A percentile compares a stretch with the other conserved stretches of the same genome.
Conservation (phyloP, 2,888 invertebrate species). For the Syrphus vitripennis region DNA sequence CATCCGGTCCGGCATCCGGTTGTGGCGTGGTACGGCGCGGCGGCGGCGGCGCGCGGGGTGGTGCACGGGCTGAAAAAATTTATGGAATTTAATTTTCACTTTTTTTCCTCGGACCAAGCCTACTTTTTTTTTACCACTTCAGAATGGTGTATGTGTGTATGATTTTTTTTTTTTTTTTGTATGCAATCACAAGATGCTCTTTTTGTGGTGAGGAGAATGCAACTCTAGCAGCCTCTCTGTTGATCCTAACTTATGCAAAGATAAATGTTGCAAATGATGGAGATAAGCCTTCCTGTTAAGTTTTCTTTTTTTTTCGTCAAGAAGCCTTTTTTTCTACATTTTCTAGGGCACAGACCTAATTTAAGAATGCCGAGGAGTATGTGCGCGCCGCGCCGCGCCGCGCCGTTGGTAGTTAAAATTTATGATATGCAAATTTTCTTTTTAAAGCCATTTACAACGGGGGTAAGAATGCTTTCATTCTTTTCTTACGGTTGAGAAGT, state of each 20-base stretch:
- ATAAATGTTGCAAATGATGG: constrained; percentile 71
- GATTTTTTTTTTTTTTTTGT: neutral
- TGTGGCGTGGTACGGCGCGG: neutral
- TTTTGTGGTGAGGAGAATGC: constrained; percentile 43
- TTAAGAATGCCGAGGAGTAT: constrained; percentile 60
- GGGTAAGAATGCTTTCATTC: constrained; percentile 50
- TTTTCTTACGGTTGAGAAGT: constrained; percentile 47
- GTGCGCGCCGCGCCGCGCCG: constrained; percentile 4
- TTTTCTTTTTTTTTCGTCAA: constrained; percentile 6
- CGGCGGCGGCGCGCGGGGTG: neutral
- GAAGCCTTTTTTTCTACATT: neutral
- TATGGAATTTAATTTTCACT: constrained; percentile 71
- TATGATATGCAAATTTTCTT: constrained; percentile 70
- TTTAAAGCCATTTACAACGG: constrained; percentile 61
- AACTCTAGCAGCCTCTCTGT: constrained; percentile 60
- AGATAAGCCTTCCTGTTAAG: constrained; percentile 64
- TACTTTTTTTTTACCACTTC: neutral
- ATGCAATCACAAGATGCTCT: constrained; percentile 55
- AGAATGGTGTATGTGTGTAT: constrained; percentile 5
- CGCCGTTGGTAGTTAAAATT: constrained; percentile 64
- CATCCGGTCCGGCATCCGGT: constrained; percentile 16
- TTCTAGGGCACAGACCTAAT: constrained; percentile 66
- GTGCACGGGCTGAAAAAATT: constrained; percentile 20
- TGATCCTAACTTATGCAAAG: constrained; percentile 71
- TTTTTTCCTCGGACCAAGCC: constrained; percentile 27